Evolutionary conservation across 2,888 invertebrate genomes (phyloP).

Genomic region (Heliconius hortense): DNA sequence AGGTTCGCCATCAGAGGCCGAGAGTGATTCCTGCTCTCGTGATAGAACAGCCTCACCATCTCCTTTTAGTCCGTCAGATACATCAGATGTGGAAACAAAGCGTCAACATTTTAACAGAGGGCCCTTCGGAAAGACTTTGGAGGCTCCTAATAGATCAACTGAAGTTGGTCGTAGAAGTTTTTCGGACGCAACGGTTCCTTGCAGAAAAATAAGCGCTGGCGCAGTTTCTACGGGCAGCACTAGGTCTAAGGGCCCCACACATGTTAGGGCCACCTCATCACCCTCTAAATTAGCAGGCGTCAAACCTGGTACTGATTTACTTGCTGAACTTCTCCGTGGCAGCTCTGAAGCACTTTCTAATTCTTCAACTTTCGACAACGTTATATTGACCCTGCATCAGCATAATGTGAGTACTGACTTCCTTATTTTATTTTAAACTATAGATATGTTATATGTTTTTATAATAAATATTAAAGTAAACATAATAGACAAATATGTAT

Average conservation of each 20-base stretch:
- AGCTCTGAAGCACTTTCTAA: conserved; percentile 89
- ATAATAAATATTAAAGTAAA: background rate
- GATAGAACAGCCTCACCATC: conserved; percentile 84
- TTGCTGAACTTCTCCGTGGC: conserved; percentile 89
- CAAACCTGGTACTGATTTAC: conserved; percentile 81
- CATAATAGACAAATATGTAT: background rate
- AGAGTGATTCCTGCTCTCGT: conserved; percentile 82
- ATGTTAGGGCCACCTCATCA: conserved; percentile 90
- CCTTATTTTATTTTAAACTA: conserved; percentile 12
- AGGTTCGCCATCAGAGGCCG: conserved; percentile 88
- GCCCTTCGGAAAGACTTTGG: conserved; percentile 81
- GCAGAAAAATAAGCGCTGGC: conserved; percentile 84
- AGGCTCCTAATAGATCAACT: conserved; percentile 78
- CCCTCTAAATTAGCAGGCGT: conserved; percentile 88
- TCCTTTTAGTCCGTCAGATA: conserved; percentile 85
- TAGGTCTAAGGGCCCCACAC: conserved; percentile 79
- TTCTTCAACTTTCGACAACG: conserved; percentile 78
- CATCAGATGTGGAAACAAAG: conserved; percentile 72
- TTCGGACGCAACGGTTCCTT: conserved; percentile 77
- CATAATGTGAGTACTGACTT: conserved; percentile 73
- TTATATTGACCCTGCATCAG: conserved; percentile 75
- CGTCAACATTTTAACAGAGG: conserved; percentile 84
- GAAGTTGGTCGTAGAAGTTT: conserved; percentile 79
- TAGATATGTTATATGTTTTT: background rate
- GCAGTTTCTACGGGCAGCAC: conserved; percentile 64